Evolutionary conservation across 2,797 vertebrate species (phyloP).

Genomic region (Microcaecilia unicolor): DNA sequence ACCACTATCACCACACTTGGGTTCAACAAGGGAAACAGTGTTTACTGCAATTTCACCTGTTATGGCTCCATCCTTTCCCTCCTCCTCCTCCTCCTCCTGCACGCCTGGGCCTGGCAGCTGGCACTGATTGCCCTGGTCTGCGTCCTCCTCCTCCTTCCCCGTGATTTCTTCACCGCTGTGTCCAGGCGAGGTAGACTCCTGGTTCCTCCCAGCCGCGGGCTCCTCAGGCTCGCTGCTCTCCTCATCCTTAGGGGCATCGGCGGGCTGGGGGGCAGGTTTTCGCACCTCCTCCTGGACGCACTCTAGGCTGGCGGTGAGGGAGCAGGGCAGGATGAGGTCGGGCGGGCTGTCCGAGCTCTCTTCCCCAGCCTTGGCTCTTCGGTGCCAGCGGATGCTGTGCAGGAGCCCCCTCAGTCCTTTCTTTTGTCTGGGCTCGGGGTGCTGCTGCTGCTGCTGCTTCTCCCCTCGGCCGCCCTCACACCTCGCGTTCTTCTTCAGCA

Average conservation of each 20-base stretch:
- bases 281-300: conserved; percentile 63
- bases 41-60: conserved; percentile 53
- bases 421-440: conserved; percentile 76
- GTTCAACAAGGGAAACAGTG: conserved; percentile 49
- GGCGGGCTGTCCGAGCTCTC: conserved; percentile 51
- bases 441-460: conserved; percentile 55
- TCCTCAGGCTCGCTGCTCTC: conserved; percentile 10
- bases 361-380: conserved; percentile 62
- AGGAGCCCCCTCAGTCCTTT: conserved; percentile 81
- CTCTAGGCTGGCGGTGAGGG: conserved; percentile 61
- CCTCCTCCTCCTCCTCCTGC: conserved; percentile 30
- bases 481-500: conserved; percentile 77
- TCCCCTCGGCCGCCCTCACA: conserved; percentile 59
- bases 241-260: too few species aligned
- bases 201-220: too few species aligned
- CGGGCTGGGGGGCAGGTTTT: too few species aligned
- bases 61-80: conserved; percentile 48
- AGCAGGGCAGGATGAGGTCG: conserved; percentile 49
- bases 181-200: neutral
- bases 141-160: conserved; percentile 24
- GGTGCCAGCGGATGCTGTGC: conserved; percentile 87
- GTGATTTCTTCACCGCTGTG: neutral
- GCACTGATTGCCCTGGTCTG: conserved; percentile 29
- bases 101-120: conserved; percentile 20
- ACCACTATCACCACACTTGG: conserved; percentile 58